Evolutionary conservation across 2,113 vertebrate species (phyloP), one percentile per base, ranked within the genome.

Genomic region (Hemichromis elongatus): DNA sequence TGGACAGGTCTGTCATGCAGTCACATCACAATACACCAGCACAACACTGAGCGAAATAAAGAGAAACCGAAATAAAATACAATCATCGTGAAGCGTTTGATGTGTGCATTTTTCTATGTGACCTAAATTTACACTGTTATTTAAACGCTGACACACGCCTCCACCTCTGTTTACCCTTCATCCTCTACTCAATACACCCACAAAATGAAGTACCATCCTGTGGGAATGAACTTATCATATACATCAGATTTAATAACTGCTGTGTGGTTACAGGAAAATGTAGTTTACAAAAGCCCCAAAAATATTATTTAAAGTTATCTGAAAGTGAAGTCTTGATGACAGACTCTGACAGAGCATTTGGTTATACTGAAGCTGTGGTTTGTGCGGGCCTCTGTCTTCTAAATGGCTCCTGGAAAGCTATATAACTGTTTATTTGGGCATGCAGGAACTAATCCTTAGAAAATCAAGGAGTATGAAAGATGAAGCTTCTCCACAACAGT

Each of bases 71-170:
- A 40, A 28, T 16, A 26, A 47, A 70, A 45, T 21, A 13, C 63
- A 73, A 45, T 18, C 0, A 45, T 47, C 0, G 2, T 73, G 14
- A 73, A 30, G 14, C 0, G 24, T 47, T 47, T 47, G 40, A 28
- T 7, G 14, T 47, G 68, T 73, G 40, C 5, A 19, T 73, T 47
- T 73, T 47, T 45, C 40, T 73, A 18, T 73, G 40, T 73, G 66
- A 40, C 24, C 40, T 73, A 73, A 73, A 73, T 47, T 0, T 47
- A 26, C 14, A 11, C 14, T 16, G 13, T 1, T 47, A 45, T 28
- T 47, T 45, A 47, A 70, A 28, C 3, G 1, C n/a, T 70, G 40
- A 45, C 37, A 26, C 21, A 9, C 16, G 6, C 47, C 16, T 18
- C 47, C 14, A 18, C 16, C 14, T 16, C 14, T 50, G 33, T 35